These are phyloP conservation scores for Pseudopodoces humilis DNA, from an alignment of 2,113 vertebrate genomes.

Conservation along the genomic window DNA sequence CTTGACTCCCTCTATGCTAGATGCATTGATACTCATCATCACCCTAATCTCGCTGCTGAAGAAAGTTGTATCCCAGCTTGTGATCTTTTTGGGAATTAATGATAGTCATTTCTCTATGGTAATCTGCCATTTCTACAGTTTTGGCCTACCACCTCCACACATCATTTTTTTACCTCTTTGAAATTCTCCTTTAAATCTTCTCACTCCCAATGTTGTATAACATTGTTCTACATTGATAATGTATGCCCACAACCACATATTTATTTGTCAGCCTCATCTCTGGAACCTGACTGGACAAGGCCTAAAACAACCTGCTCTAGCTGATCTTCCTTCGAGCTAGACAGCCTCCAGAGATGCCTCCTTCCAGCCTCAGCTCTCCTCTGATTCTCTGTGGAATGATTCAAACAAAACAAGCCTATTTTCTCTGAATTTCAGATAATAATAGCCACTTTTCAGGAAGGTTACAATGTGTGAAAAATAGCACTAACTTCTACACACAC, in stretches of 20 bases:
- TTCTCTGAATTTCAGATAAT: not conserved
- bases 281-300: not conserved
- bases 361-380: not conserved
- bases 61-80: not conserved
- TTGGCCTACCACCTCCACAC: not conserved
- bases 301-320: not conserved
- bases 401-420: not conserved
- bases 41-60: not conserved
- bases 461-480: not conserved
- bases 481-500: not conserved
- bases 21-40: not conserved
- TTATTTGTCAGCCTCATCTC: not conserved
- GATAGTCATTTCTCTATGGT: not conserved
- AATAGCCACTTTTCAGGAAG: not conserved
- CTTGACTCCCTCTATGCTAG: not conserved
- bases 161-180: not conserved
- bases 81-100: not conserved
- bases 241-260: fast-evolving
- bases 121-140: not conserved
- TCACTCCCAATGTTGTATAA: not conserved
- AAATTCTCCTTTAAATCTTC: not conserved
- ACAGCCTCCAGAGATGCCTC: not conserved
- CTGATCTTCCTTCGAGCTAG: not conserved
- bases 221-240: not conserved
- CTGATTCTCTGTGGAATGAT: not conserved